phyloP scores from a whole-genome alignment of 2,797 vertebrate species.

The Avahi laniger region DNA sequence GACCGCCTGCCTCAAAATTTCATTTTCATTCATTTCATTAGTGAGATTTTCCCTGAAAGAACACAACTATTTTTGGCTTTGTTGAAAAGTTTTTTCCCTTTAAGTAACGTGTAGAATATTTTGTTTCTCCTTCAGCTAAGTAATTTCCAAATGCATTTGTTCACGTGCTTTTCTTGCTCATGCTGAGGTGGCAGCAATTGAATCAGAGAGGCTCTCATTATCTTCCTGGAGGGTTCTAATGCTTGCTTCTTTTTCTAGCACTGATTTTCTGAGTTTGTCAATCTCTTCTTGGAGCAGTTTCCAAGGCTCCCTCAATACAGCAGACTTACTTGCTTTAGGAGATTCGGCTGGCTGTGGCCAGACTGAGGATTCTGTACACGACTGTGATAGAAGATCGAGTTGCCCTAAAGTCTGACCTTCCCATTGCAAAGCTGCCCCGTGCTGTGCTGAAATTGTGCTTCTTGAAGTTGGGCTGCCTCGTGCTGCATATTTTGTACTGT shows the following conservation, averaged over 20 bases:
- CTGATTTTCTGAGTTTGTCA: conserved; percentile 79
- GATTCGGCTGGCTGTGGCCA: not conserved
- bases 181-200: not conserved
- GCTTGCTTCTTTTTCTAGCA: conserved; percentile 86
- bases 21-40: conserved; percentile 91
- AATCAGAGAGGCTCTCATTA: not conserved
- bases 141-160: not conserved
- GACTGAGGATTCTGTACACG: not conserved
- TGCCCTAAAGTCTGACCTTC: conserved; percentile 89
- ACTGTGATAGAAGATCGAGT: conserved; percentile 83
- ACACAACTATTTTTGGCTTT: conserved; percentile 85
- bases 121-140: not conserved
- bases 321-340: not conserved
- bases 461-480: conserved; percentile 92
- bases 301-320: conserved; percentile 68
- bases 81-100: not conserved
- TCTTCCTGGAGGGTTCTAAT: conserved; percentile 90
- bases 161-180: not conserved
- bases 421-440: conserved; percentile 91
- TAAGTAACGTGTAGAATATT: not conserved
- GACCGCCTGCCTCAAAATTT: conserved; percentile 93
- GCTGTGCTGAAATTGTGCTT: conserved; percentile 91
- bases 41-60: conserved; percentile 89
- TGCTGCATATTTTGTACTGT: conserved; percentile 94
- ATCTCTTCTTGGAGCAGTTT: conserved; percentile 81